A percentile compares a stretch with the other conserved stretches of the same genome.
Conservation (phyloP, 2,113 vertebrate genomes). For the Recurvirostra avosetta region DNA sequence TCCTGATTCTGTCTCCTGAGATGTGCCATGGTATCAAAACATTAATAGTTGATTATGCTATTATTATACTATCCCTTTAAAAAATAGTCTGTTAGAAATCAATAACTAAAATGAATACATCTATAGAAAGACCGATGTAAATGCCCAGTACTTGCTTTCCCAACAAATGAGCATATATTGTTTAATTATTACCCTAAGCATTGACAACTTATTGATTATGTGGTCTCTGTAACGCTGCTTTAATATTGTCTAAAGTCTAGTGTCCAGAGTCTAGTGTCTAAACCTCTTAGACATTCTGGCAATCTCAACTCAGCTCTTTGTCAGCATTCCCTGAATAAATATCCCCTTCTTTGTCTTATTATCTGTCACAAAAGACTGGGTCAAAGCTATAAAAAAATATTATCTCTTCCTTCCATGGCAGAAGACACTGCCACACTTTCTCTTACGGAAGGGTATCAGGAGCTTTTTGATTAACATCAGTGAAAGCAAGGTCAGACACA, state of each 20-base stretch:
- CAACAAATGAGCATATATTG: neutral
- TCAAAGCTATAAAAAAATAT: neutral
- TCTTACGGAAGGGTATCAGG: neutral
- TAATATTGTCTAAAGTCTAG: neutral
- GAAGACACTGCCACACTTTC: neutral
- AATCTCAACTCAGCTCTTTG: neutral
- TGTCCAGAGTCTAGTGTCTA: neutral
- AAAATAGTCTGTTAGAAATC: neutral
- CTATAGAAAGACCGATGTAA: neutral
- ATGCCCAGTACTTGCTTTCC: neutral
- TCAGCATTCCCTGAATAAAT: neutral
- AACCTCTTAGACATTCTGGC: neutral
- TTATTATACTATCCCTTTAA: neutral
- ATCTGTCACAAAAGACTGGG: neutral
- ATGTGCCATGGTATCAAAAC: neutral
- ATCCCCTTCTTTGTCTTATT: neutral
- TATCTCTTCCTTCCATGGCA: neutral
- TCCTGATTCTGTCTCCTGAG: neutral
- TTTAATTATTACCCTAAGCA: neutral
- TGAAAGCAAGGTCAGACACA: neutral
- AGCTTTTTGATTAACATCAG: neutral
- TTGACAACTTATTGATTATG: neutral
- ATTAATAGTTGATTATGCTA: neutral
- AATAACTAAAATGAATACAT: neutral
- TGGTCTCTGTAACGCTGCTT: neutral